phyloP scores from a whole-genome alignment of 2,113 vertebrate species.

The Cinclus cinclus region DNA sequence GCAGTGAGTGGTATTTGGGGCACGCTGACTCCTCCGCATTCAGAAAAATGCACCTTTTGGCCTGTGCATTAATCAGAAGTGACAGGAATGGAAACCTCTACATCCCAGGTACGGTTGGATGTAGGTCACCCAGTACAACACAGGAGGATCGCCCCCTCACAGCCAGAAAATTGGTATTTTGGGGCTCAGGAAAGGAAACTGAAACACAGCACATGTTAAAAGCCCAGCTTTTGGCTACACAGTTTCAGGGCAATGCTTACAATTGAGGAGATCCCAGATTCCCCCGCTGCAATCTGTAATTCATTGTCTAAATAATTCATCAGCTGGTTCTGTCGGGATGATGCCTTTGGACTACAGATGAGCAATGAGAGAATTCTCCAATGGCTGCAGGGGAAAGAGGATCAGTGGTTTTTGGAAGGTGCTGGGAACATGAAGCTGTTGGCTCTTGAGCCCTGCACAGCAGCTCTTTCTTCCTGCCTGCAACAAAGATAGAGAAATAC shows the following conservation, averaged over 20 bases:
- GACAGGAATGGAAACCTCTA: not conserved
- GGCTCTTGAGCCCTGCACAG: not conserved
- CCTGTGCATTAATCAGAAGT: not conserved
- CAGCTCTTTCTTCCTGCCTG: not conserved
- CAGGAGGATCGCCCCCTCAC: not conserved
- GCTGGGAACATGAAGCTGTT: not conserved
- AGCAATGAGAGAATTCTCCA: not conserved
- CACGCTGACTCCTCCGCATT: not conserved
- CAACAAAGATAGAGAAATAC: not conserved
- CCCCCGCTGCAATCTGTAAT: slow-evolving; percentile 6
- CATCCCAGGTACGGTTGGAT: not conserved
- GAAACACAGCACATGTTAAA: not conserved
- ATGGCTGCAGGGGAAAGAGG: not conserved
- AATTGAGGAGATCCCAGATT: not conserved
- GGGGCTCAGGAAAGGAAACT: not conserved
- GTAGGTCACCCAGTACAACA: not conserved
- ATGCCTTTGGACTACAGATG: slow-evolving; percentile 22
- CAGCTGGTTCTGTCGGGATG: not conserved
- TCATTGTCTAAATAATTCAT: slow-evolving; percentile 44
- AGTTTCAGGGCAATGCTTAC: not conserved
- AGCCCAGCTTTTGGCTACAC: not conserved
- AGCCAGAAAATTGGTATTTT: not conserved
- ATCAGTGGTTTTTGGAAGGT: not conserved
- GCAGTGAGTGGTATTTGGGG: not conserved
- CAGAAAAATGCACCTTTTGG: not conserved